phyloP scores from a whole-genome alignment of 2,797 vertebrate genomes.

The Chaenodraco wilsoni region DNA sequence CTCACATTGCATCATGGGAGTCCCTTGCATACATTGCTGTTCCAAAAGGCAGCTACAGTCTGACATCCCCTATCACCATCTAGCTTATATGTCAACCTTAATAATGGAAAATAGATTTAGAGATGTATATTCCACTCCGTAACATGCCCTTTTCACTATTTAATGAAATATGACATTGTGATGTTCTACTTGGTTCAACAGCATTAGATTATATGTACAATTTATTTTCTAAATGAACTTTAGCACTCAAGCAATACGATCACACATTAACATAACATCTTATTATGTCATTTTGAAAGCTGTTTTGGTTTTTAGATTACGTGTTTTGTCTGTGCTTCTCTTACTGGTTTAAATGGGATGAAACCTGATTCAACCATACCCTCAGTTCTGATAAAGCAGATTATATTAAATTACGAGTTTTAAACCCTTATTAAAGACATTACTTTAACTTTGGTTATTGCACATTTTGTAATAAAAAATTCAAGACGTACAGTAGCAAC shows the following conservation, averaged over 20 bases:
- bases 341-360: not conserved
- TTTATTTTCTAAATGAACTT: not conserved
- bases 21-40: constrained; percentile 16
- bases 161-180: constrained; percentile 1
- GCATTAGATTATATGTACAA: not conserved
- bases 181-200: not conserved
- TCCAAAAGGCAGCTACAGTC: constrained; percentile 13
- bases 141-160: constrained; percentile 2
- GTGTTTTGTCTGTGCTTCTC: not conserved
- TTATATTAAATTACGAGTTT: too few species aligned
- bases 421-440: too few species aligned
- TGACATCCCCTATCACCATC: constrained; percentile 14
- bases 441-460: too few species aligned
- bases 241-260: not conserved
- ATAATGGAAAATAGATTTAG: constrained; percentile 6
- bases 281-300: not conserved
- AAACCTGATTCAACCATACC: too few species aligned
- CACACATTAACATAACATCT: not conserved
- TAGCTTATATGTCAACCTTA: constrained; percentile 16
- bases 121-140: not conserved
- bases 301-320: not conserved
- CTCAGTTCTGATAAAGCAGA: too few species aligned
- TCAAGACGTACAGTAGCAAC: too few species aligned
- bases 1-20: constrained; percentile 39
- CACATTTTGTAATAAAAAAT: too few species aligned